Conservation (phyloP, 2,888 invertebrate genomes). For the Polymixis flavicincta region DNA sequence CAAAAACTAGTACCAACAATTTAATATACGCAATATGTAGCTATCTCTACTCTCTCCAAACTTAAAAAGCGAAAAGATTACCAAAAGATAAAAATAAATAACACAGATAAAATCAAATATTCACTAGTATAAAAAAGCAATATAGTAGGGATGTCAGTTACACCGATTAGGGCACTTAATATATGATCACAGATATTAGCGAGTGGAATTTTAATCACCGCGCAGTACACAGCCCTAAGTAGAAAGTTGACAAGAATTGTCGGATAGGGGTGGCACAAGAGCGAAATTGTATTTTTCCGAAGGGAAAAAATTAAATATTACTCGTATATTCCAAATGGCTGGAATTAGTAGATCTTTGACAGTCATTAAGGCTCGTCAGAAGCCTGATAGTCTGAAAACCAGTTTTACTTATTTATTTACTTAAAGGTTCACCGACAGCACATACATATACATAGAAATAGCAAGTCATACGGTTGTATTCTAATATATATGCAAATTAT, state of each 20-base stretch:
- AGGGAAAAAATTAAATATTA: no score
- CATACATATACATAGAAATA: no score
- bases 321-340: no score
- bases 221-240: slow-evolving; percentile 72
- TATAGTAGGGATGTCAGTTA: slow-evolving; percentile 74
- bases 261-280: slow-evolving; percentile 74
- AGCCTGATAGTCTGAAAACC: no score
- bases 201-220: slow-evolving; percentile 85
- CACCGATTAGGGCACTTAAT: slow-evolving; percentile 84
- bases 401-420: no score
- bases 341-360: no score
- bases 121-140: slow-evolving; percentile 68
- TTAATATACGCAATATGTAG: neutral
- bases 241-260: slow-evolving; percentile 71
- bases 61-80: slow-evolving; percentile 51
- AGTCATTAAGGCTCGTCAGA: no score
- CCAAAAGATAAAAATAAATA: slow-evolving; percentile 44
- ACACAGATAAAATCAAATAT: slow-evolving; percentile 70
- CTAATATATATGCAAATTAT: no score
- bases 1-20: neutral
- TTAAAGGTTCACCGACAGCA: no score
- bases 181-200: slow-evolving; percentile 83
- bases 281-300: neutral
- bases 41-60: slow-evolving; percentile 12
- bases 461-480: no score